Evolutionary conservation across 1,140 invertebrate species (phyloP).

Genomic region (Telenomus remus): DNA sequence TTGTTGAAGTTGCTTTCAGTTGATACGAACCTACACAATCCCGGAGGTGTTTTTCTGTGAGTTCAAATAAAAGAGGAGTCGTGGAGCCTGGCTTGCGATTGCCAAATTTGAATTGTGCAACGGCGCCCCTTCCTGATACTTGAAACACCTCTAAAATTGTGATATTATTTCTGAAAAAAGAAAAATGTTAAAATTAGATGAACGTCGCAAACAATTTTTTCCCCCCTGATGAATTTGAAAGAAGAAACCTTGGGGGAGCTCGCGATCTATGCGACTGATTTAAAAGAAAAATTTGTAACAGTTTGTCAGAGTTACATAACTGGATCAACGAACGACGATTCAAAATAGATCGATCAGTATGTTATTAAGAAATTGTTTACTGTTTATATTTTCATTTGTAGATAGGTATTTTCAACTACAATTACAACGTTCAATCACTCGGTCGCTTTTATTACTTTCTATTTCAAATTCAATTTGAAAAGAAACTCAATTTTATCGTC

Average conservation of each 20-base stretch:
- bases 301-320: slow-evolving; percentile 12
- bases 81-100: slow-evolving; percentile 87
- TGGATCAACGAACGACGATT: slow-evolving; percentile 19
- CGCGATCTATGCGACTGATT: background rate
- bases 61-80: slow-evolving; percentile 87
- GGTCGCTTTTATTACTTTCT: too few species aligned
- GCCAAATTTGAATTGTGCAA: slow-evolving; percentile 92
- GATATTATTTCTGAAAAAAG: slow-evolving; percentile 88
- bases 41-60: slow-evolving; percentile 87
- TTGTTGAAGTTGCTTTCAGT: background rate
- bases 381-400: slow-evolving; percentile 4
- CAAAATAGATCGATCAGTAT: slow-evolving; percentile 24
- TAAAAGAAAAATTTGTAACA: slow-evolving; percentile 11
- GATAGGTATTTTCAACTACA: too few species aligned
- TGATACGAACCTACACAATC: slow-evolving; percentile 83
- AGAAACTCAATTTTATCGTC: too few species aligned
- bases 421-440: too few species aligned
- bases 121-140: slow-evolving; percentile 87
- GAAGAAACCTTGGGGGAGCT: background rate
- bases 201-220: background rate
- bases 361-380: slow-evolving; percentile 23
- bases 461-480: too few species aligned
- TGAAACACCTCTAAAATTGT: slow-evolving; percentile 92
- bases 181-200: slow-evolving; percentile 4
- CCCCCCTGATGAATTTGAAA: background rate